A percentile compares a stretch with the other conserved stretches of the same genome.
These are phyloP conservation scores for Cettia cetti DNA, from an alignment of 2,113 vertebrate genomes.

Conservation along the genomic window DNA sequence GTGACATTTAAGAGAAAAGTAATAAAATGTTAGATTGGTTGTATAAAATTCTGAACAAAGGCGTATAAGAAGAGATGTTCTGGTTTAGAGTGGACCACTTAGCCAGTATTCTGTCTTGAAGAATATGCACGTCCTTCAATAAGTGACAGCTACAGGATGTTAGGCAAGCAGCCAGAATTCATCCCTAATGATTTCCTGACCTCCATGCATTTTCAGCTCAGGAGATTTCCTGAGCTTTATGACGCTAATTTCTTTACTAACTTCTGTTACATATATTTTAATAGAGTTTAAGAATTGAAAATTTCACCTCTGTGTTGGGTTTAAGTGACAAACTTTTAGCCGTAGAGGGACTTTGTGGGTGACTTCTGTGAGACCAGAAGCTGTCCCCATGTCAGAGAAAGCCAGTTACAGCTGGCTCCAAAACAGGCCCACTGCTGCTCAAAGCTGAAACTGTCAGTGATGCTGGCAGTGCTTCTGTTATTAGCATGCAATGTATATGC, in stretches of 20 bases:
- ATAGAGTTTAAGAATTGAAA: background rate
- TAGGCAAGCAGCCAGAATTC: background rate
- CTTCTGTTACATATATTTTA: background rate
- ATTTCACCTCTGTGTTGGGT: background rate
- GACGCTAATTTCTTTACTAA: background rate
- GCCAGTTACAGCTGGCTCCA: background rate
- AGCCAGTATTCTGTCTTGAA: background rate
- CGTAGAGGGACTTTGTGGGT: background rate
- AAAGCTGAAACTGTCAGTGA: background rate
- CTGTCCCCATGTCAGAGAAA: background rate
- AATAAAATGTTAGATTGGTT: background rate
- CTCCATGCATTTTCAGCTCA: background rate
- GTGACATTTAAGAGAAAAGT: background rate
- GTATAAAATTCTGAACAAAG: background rate
- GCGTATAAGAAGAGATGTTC: background rate
- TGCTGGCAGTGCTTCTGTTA: rapidly evolving
- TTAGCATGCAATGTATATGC: background rate
- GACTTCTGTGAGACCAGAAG: background rate
- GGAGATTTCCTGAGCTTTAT: background rate
- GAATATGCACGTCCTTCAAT: background rate
- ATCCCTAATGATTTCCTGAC: background rate
- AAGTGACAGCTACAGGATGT: background rate
- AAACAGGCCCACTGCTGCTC: background rate
- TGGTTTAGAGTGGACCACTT: background rate
- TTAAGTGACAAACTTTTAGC: background rate